Evolutionary conservation across 2,888 invertebrate genomes (phyloP), one percentile per base, ranked within the genome.

Genomic region (Cremastobaeus sp.): DNA sequence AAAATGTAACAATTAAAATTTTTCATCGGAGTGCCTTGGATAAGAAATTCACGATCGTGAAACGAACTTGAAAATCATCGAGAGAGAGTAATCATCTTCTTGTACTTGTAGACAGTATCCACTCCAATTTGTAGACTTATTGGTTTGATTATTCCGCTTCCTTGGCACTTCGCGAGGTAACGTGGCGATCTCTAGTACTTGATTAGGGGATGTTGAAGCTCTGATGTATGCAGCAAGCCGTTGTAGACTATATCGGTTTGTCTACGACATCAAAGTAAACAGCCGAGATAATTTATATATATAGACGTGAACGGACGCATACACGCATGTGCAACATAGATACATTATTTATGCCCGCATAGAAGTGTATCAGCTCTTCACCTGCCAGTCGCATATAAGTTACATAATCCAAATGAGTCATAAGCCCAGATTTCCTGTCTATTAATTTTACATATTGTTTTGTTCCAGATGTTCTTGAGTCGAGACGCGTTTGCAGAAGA

Each of bases 291-390:
- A n/a, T n/a, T n/a, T n/a, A n/a, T n/a, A n/a, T n/a, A n/a, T n/a
- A 55, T 20, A n/a, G 8, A 25, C 52, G 8, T n/a, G 15, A n/a
- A 21, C 17, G 34, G 20, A 25, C 17, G 43, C n/a, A n/a, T 34
- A 12, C 17, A 57, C 57, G 57, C 57, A 57, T 45, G 57, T 45
- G 57, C 57, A 43, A 45, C 8, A 35, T 17, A 21, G 43, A 20
- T 55, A 15, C 32, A 57, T 57, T 57, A 57, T 57, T 57, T 57
- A 57, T 45, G 57, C 45, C 30, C 43, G 12, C 57, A 25, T 45
- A 34, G 14, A 45, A 57, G 21, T 57, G 17, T 43, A 57, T 45
- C 57, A 39, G 34, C 45, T 34, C 34, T 34, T 57, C 57, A 57
- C 57, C 45, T 57, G 57, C 17, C 39, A n/a, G 50, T 9, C 39